phyloP scores from a whole-genome alignment of 2,113 vertebrate species.

The Girardinichthys multiradiatus region DNA sequence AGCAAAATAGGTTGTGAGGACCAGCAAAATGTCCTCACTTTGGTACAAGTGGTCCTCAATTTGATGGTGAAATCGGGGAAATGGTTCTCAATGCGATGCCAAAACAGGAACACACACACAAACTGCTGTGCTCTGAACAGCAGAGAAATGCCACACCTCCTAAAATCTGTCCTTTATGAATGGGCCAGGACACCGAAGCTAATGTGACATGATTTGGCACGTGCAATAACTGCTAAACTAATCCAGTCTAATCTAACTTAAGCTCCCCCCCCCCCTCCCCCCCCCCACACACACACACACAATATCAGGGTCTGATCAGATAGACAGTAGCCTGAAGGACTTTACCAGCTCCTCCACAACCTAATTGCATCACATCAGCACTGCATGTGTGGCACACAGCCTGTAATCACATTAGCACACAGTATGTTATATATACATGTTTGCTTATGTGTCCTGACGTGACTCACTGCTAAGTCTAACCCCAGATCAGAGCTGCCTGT shows the following conservation, averaged over 20 bases:
- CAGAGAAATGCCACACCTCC: slow-evolving; percentile 73
- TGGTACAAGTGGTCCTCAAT: too few relatives aligned
- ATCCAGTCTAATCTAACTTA: slow-evolving; percentile 79
- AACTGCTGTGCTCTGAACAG: slow-evolving; percentile 34
- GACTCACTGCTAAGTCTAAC: slow-evolving; percentile 10
- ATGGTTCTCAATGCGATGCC: too few relatives aligned
- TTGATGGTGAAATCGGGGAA: too few relatives aligned
- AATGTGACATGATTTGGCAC: slow-evolving; percentile 82
- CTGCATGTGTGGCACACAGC: slow-evolving; percentile 71
- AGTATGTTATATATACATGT: slow-evolving; percentile 35
- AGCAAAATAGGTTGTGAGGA: too few relatives aligned
- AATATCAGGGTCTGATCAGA: slow-evolving; percentile 74
- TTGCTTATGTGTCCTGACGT: slow-evolving; percentile 10
- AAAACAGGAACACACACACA: slow-evolving; percentile 3
- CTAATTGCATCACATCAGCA: slow-evolving; percentile 77
- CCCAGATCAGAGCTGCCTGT: slow-evolving; percentile 14
- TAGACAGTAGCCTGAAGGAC: slow-evolving; percentile 75
- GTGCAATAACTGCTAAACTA: slow-evolving; percentile 82
- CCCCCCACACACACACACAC: slow-evolving; percentile 17
- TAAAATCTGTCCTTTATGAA: slow-evolving; percentile 72
- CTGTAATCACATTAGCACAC: slow-evolving; percentile 70
- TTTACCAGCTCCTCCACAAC: slow-evolving; percentile 61
- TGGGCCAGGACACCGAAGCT: slow-evolving; percentile 73
- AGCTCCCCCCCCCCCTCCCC: slow-evolving; percentile 59
- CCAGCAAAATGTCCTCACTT: too few relatives aligned